Conservation (phyloP, 1,140 invertebrate genomes). For the Diabrotica virgifera region DNA sequence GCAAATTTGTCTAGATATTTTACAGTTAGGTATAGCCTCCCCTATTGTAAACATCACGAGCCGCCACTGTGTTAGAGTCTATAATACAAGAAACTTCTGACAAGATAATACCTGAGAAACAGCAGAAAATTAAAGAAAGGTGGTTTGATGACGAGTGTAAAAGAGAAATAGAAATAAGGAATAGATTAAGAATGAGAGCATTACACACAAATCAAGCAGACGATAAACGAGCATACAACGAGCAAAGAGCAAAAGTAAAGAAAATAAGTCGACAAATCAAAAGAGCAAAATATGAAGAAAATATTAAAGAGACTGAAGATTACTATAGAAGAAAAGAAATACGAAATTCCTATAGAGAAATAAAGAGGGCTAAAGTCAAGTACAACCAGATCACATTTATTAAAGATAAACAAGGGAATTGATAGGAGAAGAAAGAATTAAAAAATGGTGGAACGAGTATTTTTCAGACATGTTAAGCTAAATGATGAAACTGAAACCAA, state of each 20-base stretch:
- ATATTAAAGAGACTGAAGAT: background rate
- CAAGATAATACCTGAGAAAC: background rate
- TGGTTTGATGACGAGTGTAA: background rate
- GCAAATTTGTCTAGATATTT: too few species aligned
- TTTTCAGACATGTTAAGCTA: too few species aligned
- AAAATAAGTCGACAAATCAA: background rate
- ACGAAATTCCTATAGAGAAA: background rate
- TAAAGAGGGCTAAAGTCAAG: background rate
- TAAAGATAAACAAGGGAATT: background rate
- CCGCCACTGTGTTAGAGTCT: background rate
- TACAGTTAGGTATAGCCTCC: too few species aligned
- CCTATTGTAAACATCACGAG: too few species aligned
- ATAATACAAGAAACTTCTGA: background rate
- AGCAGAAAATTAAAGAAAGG: too few species aligned
- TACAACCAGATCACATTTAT: background rate
- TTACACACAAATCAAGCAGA: background rate
- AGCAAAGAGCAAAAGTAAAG: background rate
- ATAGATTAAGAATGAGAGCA: background rate
- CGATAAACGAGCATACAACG: background rate
- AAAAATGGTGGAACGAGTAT: background rate
- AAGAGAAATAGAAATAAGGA: background rate
- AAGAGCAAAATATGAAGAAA: background rate
- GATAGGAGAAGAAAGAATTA: background rate
- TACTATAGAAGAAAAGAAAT: background rate
- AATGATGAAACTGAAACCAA: too few species aligned